phyloP scores from a whole-genome alignment of 1,140 invertebrate species.

The Pachyrhynchus sulphureomaculatus region DNA sequence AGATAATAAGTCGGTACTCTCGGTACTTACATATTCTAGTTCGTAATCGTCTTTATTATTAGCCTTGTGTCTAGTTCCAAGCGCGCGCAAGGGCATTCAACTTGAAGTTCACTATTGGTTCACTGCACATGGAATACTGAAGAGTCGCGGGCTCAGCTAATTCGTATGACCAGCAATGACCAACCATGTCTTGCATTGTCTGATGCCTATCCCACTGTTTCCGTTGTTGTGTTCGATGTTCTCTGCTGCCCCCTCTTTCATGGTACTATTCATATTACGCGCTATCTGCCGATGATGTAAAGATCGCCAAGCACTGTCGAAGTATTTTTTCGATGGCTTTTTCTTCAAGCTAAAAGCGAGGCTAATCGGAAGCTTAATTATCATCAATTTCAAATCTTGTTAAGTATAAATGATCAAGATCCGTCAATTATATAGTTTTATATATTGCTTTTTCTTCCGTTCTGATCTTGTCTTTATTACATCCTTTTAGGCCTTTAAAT shows the following conservation, averaged over 20 bases:
- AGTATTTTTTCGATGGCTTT: no score
- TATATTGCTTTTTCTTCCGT: no score
- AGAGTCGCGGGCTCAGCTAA: conserved; percentile 17
- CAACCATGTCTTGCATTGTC: conserved; percentile 30
- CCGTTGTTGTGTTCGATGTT: conserved; percentile 7
- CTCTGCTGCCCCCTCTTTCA: not conserved
- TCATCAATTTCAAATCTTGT: no score
- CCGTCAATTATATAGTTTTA: no score
- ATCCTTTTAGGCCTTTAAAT: no score
- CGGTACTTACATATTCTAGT: conserved; percentile 29
- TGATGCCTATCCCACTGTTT: conserved; percentile 27
- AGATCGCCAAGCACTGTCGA: no score
- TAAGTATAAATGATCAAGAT: no score
- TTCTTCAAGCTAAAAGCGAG: no score
- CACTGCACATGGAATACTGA: conserved; percentile 37
- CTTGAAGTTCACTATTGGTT: conserved; percentile 33
- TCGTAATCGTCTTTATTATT: conserved; percentile 31
- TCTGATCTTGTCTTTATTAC: no score
- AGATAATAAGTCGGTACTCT: not conserved
- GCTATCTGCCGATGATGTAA: not conserved
- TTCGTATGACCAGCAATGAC: conserved; percentile 25
- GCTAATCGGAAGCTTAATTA: no score
- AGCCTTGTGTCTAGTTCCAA: conserved; percentile 34
- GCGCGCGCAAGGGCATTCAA: conserved; percentile 36
- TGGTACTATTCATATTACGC: not conserved